phyloP scores from a whole-genome alignment of 1,140 invertebrate species.

The Hycleus phaleratus region DNA sequence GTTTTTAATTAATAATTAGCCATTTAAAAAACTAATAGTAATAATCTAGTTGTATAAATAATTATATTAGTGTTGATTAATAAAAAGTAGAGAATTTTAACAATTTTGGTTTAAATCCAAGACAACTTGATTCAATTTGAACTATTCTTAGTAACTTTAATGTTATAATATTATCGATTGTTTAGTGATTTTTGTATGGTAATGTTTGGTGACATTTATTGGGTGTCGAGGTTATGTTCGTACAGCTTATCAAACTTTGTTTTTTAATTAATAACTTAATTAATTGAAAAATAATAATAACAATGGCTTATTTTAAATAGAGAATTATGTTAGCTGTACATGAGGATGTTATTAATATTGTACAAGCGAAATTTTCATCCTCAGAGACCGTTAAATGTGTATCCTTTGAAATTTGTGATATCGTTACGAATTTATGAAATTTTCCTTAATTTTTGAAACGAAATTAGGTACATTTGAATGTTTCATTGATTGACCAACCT shows the following conservation, averaged over 20 bases:
- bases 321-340: constrained; percentile 29
- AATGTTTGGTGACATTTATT: too few species aligned
- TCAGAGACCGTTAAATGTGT: constrained; percentile 36
- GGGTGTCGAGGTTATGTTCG: constrained; percentile 11
- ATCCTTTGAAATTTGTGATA: constrained; percentile 29
- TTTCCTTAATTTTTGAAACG: constrained; percentile 19
- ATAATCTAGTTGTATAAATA: too few species aligned
- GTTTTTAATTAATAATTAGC: too few species aligned
- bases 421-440: constrained; percentile 1
- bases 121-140: too few species aligned
- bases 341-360: constrained; percentile 33
- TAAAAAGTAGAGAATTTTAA: too few species aligned
- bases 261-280: not conserved
- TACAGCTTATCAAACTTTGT: not conserved
- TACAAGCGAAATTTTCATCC: constrained; percentile 38
- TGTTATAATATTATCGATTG: too few species aligned
- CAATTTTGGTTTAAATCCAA: too few species aligned
- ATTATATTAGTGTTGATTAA: too few species aligned
- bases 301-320: constrained; percentile 9
- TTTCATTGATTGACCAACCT: constrained; percentile 28
- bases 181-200: too few species aligned
- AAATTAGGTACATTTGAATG: constrained; percentile 37
- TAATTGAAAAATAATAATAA: not conserved
- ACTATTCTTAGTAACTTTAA: too few species aligned
- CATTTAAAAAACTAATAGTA: too few species aligned